Conservation (phyloP, 2,797 vertebrate genomes). For the Apodemus agrarius region DNA sequence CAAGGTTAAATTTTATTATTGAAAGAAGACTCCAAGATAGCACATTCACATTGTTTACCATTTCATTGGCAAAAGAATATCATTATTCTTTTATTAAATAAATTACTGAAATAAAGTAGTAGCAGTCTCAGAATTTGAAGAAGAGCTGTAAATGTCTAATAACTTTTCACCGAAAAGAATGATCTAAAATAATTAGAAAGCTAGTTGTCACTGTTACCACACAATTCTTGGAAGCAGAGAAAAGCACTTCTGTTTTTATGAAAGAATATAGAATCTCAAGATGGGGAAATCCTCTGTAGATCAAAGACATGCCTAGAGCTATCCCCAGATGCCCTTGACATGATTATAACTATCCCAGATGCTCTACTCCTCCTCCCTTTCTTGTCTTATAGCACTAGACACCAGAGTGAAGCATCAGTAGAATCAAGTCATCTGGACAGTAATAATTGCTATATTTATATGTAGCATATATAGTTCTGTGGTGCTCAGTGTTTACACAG, state of each 20-base stretch:
- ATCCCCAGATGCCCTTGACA: neutral
- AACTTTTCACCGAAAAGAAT: constrained; percentile 1
- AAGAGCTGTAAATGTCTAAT: constrained; percentile 3
- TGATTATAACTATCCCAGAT: neutral
- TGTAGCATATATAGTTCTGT: neutral
- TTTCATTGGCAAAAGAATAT: constrained; percentile 39
- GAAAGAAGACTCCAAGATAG: neutral
- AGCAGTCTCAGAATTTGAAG: neutral
- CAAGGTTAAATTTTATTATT: constrained; percentile 12
- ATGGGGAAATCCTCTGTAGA: neutral
- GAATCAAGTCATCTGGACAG: neutral
- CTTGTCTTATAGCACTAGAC: neutral
- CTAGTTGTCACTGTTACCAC: neutral
- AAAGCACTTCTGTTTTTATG: neutral
- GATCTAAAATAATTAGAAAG: constrained; percentile 6
- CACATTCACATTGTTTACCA: constrained; percentile 45
- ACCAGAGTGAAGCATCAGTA: neutral
- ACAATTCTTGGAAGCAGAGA: neutral
- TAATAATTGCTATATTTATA: too few relatives aligned
- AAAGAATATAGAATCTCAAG: neutral
- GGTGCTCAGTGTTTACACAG: neutral
- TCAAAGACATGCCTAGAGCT: neutral
- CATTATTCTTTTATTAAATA: neutral
- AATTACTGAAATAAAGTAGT: constrained; percentile 52
- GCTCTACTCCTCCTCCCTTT: neutral